A percentile compares a stretch with the other conserved stretches of the same genome.
phyloP scores from a whole-genome alignment of 2,888 invertebrate genomes.

The Deroplatys truncata region DNA sequence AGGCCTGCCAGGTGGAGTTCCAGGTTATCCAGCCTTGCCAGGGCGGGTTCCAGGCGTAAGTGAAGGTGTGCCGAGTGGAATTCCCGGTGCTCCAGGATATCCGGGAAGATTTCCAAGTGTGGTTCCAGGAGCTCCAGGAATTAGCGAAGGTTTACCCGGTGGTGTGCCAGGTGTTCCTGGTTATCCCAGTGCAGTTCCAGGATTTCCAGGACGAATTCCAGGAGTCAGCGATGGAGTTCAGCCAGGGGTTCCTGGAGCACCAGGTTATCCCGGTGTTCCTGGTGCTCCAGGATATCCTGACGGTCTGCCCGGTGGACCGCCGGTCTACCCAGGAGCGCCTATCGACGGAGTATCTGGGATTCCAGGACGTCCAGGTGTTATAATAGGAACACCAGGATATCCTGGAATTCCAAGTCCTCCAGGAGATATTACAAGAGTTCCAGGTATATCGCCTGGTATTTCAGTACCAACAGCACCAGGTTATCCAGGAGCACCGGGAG shows the following conservation, averaged over 20 bases:
- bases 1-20: constrained; percentile 19
- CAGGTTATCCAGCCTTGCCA: not conserved
- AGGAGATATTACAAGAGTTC: constrained; percentile 26
- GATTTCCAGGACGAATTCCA: not conserved
- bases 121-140: not conserved
- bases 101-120: not conserved
- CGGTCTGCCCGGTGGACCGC: not conserved
- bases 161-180: constrained; percentile 7
- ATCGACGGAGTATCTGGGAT: not conserved
- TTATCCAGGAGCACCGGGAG: not conserved
- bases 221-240: not conserved
- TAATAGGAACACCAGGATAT: not conserved
- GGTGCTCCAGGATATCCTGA: constrained; percentile 23
- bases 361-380: constrained; percentile 25
- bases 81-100: constrained; percentile 11
- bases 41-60: constrained; percentile 19
- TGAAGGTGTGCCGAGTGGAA: not conserved
- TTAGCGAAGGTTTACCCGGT: no score
- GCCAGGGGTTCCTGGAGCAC: constrained; percentile 4
- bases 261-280: constrained; percentile 27
- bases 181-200: not conserved
- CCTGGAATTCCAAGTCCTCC: constrained; percentile 6
- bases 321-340: constrained; percentile 33
- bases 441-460: not conserved
- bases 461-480: constrained; percentile 4